Evolutionary conservation across 2,888 invertebrate species (phyloP), one percentile per base, ranked within the genome.

Genomic region (Erebia aethiops): DNA sequence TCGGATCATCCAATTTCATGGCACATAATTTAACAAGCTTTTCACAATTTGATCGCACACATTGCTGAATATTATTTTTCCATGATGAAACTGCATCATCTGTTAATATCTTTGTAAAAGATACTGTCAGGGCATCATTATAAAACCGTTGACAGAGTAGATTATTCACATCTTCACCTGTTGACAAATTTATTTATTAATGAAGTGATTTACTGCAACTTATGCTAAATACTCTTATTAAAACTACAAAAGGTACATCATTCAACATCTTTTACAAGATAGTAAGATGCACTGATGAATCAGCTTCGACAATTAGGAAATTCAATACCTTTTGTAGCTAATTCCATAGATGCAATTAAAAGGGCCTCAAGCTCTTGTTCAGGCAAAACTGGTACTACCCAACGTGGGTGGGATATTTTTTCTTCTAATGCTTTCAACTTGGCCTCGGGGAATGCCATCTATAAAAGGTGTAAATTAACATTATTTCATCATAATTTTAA

Each of bases 21-120:
- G 98, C 98, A 94, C 98, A 98, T 79, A 99, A 94, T 92, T 98
- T 98, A 76, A 99, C 96, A 80, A 99, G 95, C 87, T 97, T 97
- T 86, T 98, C 96, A 85, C 98, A 98, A 86, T 99, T 99, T 82
- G 97, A 96, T 83, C 98, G 95, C 80, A 99, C 99, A 93, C 98
- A 98, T 87, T 96, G 97, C 89, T 99, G 99, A 85, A 99, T 99
- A 89, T 99, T 99, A 83, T 96, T 95, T 91, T 99, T 99, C 99
- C 99, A 99, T 83, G 98, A 98, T 83, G 97, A 97, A 67, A 99
- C 99, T 68, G 99, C 99, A 91, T 99, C 99, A 90, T 99, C 99
- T 18, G 98, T 98, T 83, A 99, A 95, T 85, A 99, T 98, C 94
- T 99, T 99, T 65, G 98, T 98, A 90, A 99, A 99, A 67, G 99